A percentile compares a stretch with the other conserved stretches of the same genome.
phyloP scores from a whole-genome alignment of 30 jellyfish, hydroid and myxozoan species.

The Euphysa ruthae region DNA sequence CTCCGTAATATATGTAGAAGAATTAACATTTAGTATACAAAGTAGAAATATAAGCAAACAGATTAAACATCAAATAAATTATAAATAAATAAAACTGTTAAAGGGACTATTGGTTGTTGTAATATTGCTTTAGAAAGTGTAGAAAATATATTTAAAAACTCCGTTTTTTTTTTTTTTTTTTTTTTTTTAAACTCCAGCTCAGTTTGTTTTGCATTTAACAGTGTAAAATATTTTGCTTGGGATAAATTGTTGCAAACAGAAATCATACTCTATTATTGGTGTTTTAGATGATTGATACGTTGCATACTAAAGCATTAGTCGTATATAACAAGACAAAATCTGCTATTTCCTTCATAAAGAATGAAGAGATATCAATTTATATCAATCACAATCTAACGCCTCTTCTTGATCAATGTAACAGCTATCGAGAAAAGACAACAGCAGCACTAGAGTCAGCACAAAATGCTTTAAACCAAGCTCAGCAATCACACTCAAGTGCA shows the following conservation, averaged over 20 bases:
- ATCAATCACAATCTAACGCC: slow-evolving; percentile 9
- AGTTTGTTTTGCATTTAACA: neutral
- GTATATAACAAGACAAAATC: slow-evolving; percentile 9
- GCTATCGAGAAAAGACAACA: neutral
- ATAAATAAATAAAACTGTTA: no score
- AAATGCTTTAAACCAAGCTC: slow-evolving; percentile 11
- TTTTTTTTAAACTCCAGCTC: neutral
- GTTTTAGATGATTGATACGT: neutral
- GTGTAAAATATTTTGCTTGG: neutral
- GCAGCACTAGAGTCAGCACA: slow-evolving; percentile 20
- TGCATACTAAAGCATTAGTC: slow-evolving; percentile 7
- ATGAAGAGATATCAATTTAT: neutral
- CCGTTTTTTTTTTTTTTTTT: neutral
- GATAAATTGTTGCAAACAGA: no score
- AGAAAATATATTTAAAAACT: no score
- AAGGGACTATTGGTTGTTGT: no score
- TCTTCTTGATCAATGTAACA: slow-evolving; percentile 20
- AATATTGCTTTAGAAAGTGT: no score
- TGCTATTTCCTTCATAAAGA: slow-evolving; percentile 1
- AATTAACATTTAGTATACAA: no score
- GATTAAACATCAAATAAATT: no score
- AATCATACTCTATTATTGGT: no score
- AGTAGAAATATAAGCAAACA: no score
- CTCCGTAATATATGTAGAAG: no score
- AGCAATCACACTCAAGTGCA: slow-evolving; percentile 7